Evolutionary conservation across 2,797 vertebrate species (phyloP), one percentile per base, ranked within the genome.

Genomic region (Miichthys miiuy): DNA sequence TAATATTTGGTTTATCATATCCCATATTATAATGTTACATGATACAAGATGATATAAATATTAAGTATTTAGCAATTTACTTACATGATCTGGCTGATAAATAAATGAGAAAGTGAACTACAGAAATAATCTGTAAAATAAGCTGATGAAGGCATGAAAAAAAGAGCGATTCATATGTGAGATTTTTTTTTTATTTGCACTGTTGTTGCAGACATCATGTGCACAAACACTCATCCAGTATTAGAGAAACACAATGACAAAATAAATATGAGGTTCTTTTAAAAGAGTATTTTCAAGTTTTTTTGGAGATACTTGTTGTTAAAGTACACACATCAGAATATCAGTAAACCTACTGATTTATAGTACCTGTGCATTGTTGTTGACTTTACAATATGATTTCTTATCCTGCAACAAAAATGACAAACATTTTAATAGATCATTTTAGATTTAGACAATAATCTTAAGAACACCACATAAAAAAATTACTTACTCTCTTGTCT

Each of bases 211-310:
- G 77, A 91, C 75, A 88, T 85, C 17, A 52, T 69, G 67, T 87
- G 64, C 80, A 88, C 70, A 80, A 87, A 88, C 52, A 87, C 69
- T 78, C 66, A 81, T 86, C 54, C 75, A 85, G 66, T 80, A 81
- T 79, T 63, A 73, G 75, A 86, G 70, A 71, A 81, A 90, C 50
- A 84, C 60, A 87, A 84, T 84, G 81, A 84, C 67, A 91, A 83
- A 89, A 93, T 89, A 91, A 91, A 90, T 79, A 91, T 74, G 50
- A 90, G 62, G 73, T 83, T 89, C 50, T 87, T 89, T 84, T 54
- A 79, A 80, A 81, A 87, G 67, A 79, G 41, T 63, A 84, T 84
- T 89, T 92, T 91, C 86, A 90, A 91, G 84, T 91, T 80, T 82
- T 30, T 81, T 77, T 67, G 2, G 1, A 74, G 76, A 77, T 69